A percentile compares a stretch with the other conserved stretches of the same genome.
Evolutionary conservation across 2,797 vertebrate species (phyloP).

Genomic region (Siniperca undulata): DNA sequence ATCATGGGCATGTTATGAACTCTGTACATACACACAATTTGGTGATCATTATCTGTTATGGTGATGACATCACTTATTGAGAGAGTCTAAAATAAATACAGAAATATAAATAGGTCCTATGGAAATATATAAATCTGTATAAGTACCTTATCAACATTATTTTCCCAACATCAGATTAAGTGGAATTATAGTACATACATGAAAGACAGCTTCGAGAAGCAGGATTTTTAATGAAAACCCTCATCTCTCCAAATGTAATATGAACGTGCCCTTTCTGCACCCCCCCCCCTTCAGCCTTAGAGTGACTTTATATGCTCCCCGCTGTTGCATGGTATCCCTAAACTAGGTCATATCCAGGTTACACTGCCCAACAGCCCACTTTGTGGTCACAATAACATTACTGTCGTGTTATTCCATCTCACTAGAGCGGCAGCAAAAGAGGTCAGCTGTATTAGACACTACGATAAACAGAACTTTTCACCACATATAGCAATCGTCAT

Average conservation of each 20-base stretch:
- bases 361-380: constrained; percentile 60
- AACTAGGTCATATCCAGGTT: constrained; percentile 67
- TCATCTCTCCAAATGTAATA: constrained; percentile 50
- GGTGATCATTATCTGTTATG: constrained; percentile 74
- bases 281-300: neutral
- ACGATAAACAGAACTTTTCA: constrained; percentile 57
- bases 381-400: constrained; percentile 62
- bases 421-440: constrained; percentile 54
- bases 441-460: constrained; percentile 61
- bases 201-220: constrained; percentile 62
- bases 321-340: constrained; percentile 27
- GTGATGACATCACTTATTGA: constrained; percentile 70
- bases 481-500: constrained; percentile 43
- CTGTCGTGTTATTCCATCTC: constrained; percentile 60
- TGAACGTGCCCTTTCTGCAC: constrained; percentile 39
- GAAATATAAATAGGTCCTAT: constrained; percentile 82
- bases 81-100: constrained; percentile 81
- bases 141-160: constrained; percentile 73
- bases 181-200: constrained; percentile 72
- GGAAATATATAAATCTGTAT: constrained; percentile 81
- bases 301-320: constrained; percentile 29
- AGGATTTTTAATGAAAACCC: constrained; percentile 60
- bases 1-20: constrained; percentile 73
- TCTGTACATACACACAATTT: constrained; percentile 77
- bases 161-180: constrained; percentile 74